These are phyloP conservation scores for Nasonia longicornis DNA, from an alignment of 1,140 invertebrate genomes.

Conservation along the genomic window DNA sequence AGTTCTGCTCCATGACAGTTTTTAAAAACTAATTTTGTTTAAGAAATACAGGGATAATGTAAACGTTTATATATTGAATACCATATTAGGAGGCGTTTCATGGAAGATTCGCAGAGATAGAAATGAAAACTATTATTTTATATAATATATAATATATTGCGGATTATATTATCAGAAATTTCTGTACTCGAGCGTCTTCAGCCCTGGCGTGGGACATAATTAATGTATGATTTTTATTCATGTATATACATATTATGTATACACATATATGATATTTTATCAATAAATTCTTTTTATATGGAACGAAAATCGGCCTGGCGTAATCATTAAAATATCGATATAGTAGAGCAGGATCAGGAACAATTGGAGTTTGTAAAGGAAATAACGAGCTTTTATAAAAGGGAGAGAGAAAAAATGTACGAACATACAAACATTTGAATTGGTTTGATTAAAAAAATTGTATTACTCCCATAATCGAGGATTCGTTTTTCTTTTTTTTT, in stretches of 20 bases:
- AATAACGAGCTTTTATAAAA: conserved; percentile 33
- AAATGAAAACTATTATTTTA: conserved; percentile 35
- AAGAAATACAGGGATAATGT: conserved; percentile 33
- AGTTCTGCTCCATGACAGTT: conserved; percentile 26
- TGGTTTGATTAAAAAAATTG: conserved; percentile 58
- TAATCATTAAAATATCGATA: neutral
- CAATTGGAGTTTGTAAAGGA: neutral
- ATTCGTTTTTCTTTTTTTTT: conserved; percentile 48
- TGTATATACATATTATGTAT: conserved; percentile 28
- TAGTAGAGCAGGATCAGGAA: neutral
- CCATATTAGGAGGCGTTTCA: neutral
- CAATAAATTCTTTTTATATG: conserved; percentile 40
- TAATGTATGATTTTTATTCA: conserved; percentile 38
- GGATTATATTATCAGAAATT: neutral
- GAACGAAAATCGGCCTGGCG: neutral
- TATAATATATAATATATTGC: conserved; percentile 30
- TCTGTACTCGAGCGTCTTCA: neutral
- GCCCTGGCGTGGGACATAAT: conserved; percentile 7
- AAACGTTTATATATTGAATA: neutral
- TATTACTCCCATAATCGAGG: conserved; percentile 58
- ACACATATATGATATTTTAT: conserved; percentile 28
- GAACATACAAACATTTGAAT: neutral
- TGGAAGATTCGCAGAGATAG: neutral
- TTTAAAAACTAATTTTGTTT: conserved; percentile 15
- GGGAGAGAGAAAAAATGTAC: neutral